A percentile compares a stretch with the other conserved stretches of the same genome.
These are phyloP conservation scores for Ploceus nigricollis DNA, from an alignment of 2,113 vertebrate genomes.

Conservation along the genomic window DNA sequence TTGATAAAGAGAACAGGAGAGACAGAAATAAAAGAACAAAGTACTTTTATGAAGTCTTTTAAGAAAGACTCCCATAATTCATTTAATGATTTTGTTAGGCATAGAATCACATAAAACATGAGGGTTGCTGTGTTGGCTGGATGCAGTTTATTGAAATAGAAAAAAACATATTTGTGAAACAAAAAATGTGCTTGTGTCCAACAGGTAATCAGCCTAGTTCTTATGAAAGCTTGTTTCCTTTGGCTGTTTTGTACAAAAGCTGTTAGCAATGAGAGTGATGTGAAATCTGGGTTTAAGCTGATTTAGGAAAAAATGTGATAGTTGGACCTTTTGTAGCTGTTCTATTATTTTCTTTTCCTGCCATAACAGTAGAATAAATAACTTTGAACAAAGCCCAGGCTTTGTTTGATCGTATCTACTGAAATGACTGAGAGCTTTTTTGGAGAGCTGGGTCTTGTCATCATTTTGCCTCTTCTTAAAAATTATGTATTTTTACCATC, in stretches of 20 bases:
- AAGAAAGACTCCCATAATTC: not conserved
- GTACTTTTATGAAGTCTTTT: not conserved
- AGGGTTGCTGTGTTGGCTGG: not conserved
- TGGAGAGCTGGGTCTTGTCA: not conserved
- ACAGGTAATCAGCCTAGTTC: not conserved
- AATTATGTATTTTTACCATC: not conserved
- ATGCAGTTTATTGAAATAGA: not conserved
- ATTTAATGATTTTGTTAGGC: not conserved
- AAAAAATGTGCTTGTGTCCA: not conserved
- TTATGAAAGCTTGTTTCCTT: not conserved
- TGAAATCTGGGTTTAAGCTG: not conserved
- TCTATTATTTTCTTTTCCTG: conserved; percentile 21
- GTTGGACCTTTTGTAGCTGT: not conserved
- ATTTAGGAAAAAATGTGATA: not conserved
- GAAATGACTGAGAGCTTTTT: not conserved
- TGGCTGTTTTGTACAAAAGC: not conserved
- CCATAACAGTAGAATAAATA: not conserved
- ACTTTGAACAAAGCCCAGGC: not conserved
- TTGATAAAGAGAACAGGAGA: not conserved
- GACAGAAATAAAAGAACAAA: not conserved
- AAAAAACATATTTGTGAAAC: not conserved
- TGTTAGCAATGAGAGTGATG: not conserved
- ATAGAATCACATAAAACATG: not conserved
- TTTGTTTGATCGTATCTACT: not conserved
- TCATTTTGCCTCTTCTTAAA: not conserved